These are phyloP conservation scores for Hemiscyllium ocellatum DNA, from an alignment of 2,113 vertebrate genomes.

Conservation along the genomic window DNA sequence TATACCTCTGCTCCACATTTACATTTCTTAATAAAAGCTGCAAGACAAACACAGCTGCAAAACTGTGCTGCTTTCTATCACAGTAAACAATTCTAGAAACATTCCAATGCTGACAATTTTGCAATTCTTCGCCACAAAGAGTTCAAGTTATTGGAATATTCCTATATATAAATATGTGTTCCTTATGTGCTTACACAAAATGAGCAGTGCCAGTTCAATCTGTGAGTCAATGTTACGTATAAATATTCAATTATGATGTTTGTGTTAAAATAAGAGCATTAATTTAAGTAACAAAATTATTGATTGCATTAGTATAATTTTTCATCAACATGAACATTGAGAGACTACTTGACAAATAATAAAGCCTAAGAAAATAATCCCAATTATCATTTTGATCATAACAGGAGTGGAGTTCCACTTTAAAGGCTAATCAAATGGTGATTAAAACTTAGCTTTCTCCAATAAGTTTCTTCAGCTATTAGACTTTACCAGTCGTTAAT, in stretches of 20 bases:
- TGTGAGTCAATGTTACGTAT: not conserved
- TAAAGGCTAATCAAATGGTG: not conserved
- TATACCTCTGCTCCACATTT: conserved; percentile 28
- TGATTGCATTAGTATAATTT: not conserved
- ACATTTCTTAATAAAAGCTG: conserved; percentile 5
- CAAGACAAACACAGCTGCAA: not conserved
- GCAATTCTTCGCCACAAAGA: not conserved
- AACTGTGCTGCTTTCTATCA: not conserved
- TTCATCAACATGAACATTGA: not conserved
- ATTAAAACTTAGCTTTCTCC: not conserved
- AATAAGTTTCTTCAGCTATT: not conserved
- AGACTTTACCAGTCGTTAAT: not conserved
- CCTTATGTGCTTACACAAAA: not conserved
- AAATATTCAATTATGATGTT: conserved; percentile 31
- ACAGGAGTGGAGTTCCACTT: not conserved
- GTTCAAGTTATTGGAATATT: not conserved
- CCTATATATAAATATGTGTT: not conserved
- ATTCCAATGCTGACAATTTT: conserved; percentile 18
- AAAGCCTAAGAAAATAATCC: not conserved
- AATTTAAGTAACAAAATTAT: conserved; percentile 6
- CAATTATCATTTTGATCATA: not conserved
- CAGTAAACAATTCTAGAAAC: not conserved
- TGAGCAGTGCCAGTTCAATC: not conserved
- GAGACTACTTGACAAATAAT: not conserved
- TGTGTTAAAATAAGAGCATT: not conserved